phyloP scores from a whole-genome alignment of 2,888 invertebrate species.

The Dioctria linearis region DNA sequence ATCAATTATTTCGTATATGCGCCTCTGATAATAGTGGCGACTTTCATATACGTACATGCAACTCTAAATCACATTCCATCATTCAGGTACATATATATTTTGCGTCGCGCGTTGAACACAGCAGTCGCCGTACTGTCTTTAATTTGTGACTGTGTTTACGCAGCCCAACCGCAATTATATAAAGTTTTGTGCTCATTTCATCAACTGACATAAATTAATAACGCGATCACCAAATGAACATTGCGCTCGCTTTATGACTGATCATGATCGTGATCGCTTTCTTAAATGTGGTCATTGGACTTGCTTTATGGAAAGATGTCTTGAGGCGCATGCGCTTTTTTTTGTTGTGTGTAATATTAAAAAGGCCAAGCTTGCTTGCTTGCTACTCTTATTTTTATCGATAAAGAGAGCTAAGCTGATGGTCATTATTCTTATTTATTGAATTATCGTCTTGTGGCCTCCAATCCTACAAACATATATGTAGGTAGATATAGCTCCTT shows the following conservation, averaged over 20 bases:
- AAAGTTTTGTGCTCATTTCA: constrained; percentile 30
- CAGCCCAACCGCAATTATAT: constrained; percentile 26
- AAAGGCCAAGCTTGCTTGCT: too few species aligned
- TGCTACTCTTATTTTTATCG: constrained; percentile 51
- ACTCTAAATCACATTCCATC: background rate
- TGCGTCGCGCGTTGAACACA: background rate
- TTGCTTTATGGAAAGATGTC: constrained; percentile 39
- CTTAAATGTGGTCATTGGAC: constrained; percentile 44
- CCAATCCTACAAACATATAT: background rate
- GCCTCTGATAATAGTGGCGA: constrained; percentile 2
- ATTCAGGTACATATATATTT: background rate
- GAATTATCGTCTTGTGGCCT: constrained; percentile 48
- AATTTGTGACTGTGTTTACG: background rate
- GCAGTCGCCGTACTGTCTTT: background rate
- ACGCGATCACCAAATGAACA: constrained; percentile 53
- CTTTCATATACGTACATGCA: background rate
- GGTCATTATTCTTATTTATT: constrained; percentile 56
- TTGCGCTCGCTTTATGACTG: constrained; percentile 52
- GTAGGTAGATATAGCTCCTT: background rate
- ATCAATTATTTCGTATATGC: constrained; percentile 42
- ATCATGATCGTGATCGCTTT: constrained; percentile 53
- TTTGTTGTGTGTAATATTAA: too few species aligned
- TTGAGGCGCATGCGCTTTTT: constrained; percentile 39
- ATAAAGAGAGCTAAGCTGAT: constrained; percentile 37
- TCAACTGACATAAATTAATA: constrained; percentile 56